Evolutionary conservation across 1,140 invertebrate species (phyloP).

Genomic region (Geopemphigus sp.): DNA sequence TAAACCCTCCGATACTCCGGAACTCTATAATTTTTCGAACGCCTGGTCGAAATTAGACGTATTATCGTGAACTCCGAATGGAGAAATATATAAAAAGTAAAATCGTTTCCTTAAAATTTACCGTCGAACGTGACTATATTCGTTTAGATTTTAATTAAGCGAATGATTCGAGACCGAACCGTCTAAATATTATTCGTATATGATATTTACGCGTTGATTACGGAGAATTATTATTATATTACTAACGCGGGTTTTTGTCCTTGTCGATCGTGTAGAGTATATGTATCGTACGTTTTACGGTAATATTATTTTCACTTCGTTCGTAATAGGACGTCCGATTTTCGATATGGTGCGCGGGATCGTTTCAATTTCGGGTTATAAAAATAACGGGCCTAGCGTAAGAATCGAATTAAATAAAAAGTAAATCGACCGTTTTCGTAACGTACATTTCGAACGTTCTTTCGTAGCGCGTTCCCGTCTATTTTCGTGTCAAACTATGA

Average conservation of each 20-base stretch:
- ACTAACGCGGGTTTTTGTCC: not conserved
- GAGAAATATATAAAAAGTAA: no score
- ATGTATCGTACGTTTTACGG: not conserved
- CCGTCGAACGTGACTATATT: no score
- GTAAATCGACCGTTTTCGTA: not conserved
- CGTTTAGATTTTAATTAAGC: no score
- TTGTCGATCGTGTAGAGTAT: not conserved
- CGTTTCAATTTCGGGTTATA: no score
- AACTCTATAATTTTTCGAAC: not conserved
- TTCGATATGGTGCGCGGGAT: not conserved
- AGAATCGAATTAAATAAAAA: not conserved
- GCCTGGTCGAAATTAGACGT: no score
- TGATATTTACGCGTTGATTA: no score
- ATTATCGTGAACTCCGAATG: not conserved
- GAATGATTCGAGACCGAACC: no score
- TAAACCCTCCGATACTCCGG: not conserved
- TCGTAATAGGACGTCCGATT: not conserved
- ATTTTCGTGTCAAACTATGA: no score
- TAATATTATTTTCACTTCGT: not conserved
- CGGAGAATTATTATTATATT: no score
- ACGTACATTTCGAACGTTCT: not conserved
- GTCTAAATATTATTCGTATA: no score
- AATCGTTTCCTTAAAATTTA: no score
- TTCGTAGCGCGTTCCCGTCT: no score
- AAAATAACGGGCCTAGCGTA: not conserved